A percentile compares a stretch with the other conserved stretches of the same genome.
phyloP scores from a whole-genome alignment of 2,888 invertebrate genomes.

The Anoplius nigerrimus region DNA sequence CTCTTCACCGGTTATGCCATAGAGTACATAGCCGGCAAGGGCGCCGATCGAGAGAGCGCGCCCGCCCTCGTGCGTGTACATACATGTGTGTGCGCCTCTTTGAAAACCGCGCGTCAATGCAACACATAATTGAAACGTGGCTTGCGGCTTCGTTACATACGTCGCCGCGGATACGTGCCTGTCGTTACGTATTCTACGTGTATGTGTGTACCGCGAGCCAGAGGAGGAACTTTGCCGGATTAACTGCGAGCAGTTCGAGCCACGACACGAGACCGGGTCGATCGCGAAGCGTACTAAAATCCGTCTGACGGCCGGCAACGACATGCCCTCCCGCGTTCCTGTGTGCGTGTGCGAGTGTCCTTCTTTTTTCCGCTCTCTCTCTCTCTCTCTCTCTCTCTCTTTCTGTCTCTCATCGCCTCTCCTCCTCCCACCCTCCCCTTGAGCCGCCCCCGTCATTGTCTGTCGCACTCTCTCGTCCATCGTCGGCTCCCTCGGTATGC shows the following conservation, averaged over 20 bases:
- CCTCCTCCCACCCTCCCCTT: neutral
- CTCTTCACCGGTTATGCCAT: slow-evolving; percentile 51
- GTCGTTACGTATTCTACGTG: slow-evolving; percentile 36
- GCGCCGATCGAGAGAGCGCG: neutral
- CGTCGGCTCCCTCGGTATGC: neutral
- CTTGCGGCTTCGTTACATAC: slow-evolving; percentile 30
- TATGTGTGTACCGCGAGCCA: slow-evolving; percentile 33
- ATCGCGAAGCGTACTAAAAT: slow-evolving; percentile 47
- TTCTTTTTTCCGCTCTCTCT: neutral
- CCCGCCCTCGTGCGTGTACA: too few species aligned
- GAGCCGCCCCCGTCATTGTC: neutral
- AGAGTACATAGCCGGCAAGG: slow-evolving; percentile 44
- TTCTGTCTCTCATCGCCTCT: too few species aligned
- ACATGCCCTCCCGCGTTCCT: neutral
- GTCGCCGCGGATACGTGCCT: slow-evolving; percentile 27
- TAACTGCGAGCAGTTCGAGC: slow-evolving; percentile 58
- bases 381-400: neutral
- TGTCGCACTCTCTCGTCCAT: neutral
- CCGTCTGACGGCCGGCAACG: slow-evolving; percentile 7
- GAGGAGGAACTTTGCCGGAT: slow-evolving; percentile 44
- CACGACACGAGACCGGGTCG: slow-evolving; percentile 57
- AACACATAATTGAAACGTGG: slow-evolving; percentile 38
- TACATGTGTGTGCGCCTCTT: too few species aligned
- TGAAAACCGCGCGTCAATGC: slow-evolving; percentile 12
- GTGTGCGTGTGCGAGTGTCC: neutral